Evolutionary conservation across 2,888 invertebrate species (phyloP), one percentile per base, ranked within the genome.

Genomic region (Lordiphosa fenestrarum): DNA sequence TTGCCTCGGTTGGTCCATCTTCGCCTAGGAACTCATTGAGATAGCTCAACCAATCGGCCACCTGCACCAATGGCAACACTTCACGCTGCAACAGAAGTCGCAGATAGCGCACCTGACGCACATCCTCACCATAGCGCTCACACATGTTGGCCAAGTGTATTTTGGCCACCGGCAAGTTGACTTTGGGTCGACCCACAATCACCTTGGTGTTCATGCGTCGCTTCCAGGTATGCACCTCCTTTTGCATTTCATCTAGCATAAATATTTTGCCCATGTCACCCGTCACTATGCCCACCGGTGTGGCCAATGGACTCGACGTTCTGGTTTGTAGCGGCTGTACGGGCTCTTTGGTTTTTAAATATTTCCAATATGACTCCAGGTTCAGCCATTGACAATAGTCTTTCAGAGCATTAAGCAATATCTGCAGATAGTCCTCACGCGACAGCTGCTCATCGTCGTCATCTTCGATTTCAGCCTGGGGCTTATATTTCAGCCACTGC

Each of bases 301-400:
- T 69, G 40, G 69, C 58, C 50, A 78, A 55, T 46, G 76, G 52
- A 66, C 73, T 49, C 48, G 65, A 63, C 44, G 84, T 55, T 23
- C 68, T 21, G 13, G 81, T 64, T 44, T 82, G 74, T 13, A 78
- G 10, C 10, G 63, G 73, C 19, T 69, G 49, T 12, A 84, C 60
- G 1, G 59, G 36, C 6, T 44, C 39, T 21, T 73, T 71, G 44
- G 69, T 69, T 21, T 73, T 73, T 3, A 87, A 66, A 6, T 69
- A 75, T 7, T 72, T 68, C 56, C 86, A 71, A 48, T 84, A 84
- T 0, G 74, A 71, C 13, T 75, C 70, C 2, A 81, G 53, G n/a
- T 82, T 81, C 58, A 84, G 66, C 69, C 85, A 84, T 2, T 78
- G 59, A 42, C 87, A 87, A 49, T 87, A 89, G 36, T 78, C 84